Percentiles rank a stretch among this genome's conserved stretches.
Conservation (phyloP, 2,797 vertebrate species). For the Microctenopoma lineatum region DNA sequence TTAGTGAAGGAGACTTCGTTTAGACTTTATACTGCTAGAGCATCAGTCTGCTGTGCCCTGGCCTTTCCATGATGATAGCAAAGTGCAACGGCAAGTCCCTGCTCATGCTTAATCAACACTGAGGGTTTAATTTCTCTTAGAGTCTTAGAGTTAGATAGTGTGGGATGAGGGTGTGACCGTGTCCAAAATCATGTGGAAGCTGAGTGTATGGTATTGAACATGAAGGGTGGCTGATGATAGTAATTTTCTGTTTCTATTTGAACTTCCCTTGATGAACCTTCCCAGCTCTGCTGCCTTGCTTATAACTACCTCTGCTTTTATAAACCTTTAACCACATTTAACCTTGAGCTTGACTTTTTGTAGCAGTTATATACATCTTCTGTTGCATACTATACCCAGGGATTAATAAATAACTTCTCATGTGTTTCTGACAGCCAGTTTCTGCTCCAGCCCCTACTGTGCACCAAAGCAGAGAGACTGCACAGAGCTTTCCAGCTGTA, state of each 20-base stretch:
- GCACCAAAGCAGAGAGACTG: slow-evolving; percentile 62
- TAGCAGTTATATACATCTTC: slow-evolving; percentile 13
- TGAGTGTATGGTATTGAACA: slow-evolving; percentile 2
- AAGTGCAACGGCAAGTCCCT: slow-evolving; percentile 14
- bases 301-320: slow-evolving; percentile 25
- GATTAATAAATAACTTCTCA: slow-evolving; percentile 3
- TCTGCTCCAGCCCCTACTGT: slow-evolving; percentile 70
- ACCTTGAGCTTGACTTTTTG: slow-evolving; percentile 10
- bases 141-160: background rate
- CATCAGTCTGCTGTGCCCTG: slow-evolving; percentile 29
- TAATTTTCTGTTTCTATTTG: slow-evolving; percentile 13
- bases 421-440: slow-evolving; percentile 66
- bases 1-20: slow-evolving; percentile 54
- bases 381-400: slow-evolving; percentile 1
- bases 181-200: background rate
- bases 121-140: slow-evolving; percentile 9
- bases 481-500: slow-evolving; percentile 69
- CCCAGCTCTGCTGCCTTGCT: slow-evolving; percentile 5
- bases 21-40: slow-evolving; percentile 31
- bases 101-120: slow-evolving; percentile 45
- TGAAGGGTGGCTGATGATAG: slow-evolving; percentile 2
- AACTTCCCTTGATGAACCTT: slow-evolving; percentile 20
- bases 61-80: slow-evolving; percentile 14
- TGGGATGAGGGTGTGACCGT: background rate
- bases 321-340: background rate